Evolutionary conservation across 2,797 vertebrate species (phyloP).

Genomic region (Protonibea diacanthus): DNA sequence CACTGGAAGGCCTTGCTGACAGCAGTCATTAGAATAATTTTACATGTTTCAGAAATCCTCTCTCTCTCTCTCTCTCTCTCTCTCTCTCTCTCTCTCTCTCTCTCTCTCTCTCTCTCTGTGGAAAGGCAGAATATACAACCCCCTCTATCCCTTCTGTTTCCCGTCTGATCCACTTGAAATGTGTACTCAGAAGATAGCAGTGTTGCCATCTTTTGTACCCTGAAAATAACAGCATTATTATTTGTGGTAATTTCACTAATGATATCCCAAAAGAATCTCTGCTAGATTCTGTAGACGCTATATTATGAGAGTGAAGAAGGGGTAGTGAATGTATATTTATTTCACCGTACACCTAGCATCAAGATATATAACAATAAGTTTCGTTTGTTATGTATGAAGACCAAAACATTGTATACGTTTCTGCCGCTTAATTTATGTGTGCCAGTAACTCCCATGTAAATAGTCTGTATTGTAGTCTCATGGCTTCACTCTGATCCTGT

Average conservation of each 20-base stretch:
- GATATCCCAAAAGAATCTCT: conserved; percentile 70
- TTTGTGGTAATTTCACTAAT: conserved; percentile 79
- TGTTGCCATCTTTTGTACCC: conserved; percentile 57
- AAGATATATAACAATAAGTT: conserved; percentile 1
- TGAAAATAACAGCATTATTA: conserved; percentile 70
- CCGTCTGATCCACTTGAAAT: conserved; percentile 64
- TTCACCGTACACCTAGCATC: conserved; percentile 47
- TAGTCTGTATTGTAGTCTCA: conserved; percentile 39
- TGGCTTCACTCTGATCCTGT: conserved; percentile 61
- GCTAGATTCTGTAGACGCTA: conserved; percentile 40
- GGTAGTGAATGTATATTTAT: conserved; percentile 44
- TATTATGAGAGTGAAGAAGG: conserved; percentile 50
- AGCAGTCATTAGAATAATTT: conserved; percentile 75
- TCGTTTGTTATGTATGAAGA: conserved; percentile 6
- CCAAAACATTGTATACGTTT: not conserved
- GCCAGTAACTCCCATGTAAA: conserved; percentile 51
- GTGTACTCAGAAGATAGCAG: conserved; percentile 61
- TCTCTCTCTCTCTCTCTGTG: conserved; percentile 33
- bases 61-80: conserved; percentile 34
- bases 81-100: conserved; percentile 39
- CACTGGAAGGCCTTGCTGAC: conserved; percentile 50
- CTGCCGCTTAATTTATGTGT: not conserved
- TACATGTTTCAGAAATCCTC: conserved; percentile 64
- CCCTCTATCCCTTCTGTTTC: conserved; percentile 22
- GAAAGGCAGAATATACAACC: conserved; percentile 37